Evolutionary conservation across 2,113 vertebrate genomes (phyloP), one percentile per base, ranked within the genome.

Genomic region (Anoplopoma fimbria): DNA sequence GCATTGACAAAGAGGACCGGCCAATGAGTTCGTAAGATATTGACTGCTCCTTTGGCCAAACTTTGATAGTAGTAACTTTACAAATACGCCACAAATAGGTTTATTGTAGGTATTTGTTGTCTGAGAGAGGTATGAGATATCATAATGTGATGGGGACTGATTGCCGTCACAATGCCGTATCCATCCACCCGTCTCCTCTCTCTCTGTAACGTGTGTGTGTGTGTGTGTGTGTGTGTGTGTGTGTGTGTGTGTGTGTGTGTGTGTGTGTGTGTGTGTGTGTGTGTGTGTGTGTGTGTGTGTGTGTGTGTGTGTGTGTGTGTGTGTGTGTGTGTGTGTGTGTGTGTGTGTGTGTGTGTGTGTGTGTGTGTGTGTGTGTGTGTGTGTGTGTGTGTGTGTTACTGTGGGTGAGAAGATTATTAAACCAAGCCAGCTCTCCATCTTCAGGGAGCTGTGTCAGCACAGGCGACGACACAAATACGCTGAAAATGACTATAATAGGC

Each of bases 371-470:
- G 60, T 70, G 80, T 84, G 81, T 61, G 72, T 38, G 19, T 69
- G 49, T 72, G 38, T 88, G 75, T 64, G 7, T 57, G 1, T 38
- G 79, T 90, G 70, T 81, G 67, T 69, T 9, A 36, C 67, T 65
- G 79, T 71, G 64, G 62, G 65, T 82, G 81, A 78, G 75, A 63
- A 77, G 86, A 91, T 84, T 88, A 92, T 92, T 92, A 93, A 91
- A 90, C 76, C 77, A 49, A 72, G 77, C 83, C 40, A 61, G 75
- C 81, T 58, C 75, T 89, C 84, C 47, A 14, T 93, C 89, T 83
- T 83, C 25, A 49, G 73, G 81, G 87, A 89, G 89, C 91, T 88
- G 91, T 27, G 85, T 94, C 92, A 94, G 91, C 93, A 88, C 77
- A 75, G 75, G 64, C 12, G 29, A 72, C 86, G 92, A 88, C 91